phyloP scores from a whole-genome alignment of 2,888 invertebrate genomes.

The Drosophila kanekoi region DNA sequence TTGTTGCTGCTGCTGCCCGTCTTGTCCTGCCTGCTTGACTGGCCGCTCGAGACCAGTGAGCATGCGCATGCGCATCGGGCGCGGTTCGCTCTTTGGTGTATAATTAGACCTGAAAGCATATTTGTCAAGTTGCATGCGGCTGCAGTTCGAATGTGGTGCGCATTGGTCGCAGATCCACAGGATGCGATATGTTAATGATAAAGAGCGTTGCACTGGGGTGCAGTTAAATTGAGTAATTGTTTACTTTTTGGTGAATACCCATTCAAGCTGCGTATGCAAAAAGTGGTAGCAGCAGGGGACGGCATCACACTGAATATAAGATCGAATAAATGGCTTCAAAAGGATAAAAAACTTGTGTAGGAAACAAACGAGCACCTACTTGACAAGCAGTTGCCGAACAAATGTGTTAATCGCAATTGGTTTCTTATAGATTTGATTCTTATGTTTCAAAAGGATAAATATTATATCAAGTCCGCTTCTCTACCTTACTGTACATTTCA shows the following conservation, averaged over 20 bases:
- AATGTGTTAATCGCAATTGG: no score
- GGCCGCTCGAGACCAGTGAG: conserved; percentile 44
- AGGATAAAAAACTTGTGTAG: no score
- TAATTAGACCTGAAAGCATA: conserved; percentile 77
- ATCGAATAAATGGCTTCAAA: no score
- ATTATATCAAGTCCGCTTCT: no score
- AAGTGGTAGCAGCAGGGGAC: background rate
- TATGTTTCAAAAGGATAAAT: no score
- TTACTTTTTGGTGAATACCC: conserved; percentile 30
- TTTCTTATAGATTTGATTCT: no score
- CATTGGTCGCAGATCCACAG: conserved; percentile 60
- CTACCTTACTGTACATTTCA: no score
- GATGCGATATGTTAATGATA: conserved; percentile 77
- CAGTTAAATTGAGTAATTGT: conserved; percentile 69
- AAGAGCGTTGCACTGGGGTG: conserved; percentile 57
- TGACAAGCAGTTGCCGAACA: no score
- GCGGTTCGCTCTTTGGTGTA: conserved; percentile 54
- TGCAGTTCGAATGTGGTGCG: conserved; percentile 32
- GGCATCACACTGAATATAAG: background rate
- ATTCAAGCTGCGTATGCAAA: background rate
- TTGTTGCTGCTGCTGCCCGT: conserved; percentile 29
- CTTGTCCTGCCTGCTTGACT: conserved; percentile 16
- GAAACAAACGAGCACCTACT: no score
- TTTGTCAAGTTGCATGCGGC: conserved; percentile 73
- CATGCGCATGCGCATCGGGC: conserved; percentile 52